Evolutionary conservation across 2,888 invertebrate genomes (phyloP).

Genomic region (Peribatodes rhomboidaria): DNA sequence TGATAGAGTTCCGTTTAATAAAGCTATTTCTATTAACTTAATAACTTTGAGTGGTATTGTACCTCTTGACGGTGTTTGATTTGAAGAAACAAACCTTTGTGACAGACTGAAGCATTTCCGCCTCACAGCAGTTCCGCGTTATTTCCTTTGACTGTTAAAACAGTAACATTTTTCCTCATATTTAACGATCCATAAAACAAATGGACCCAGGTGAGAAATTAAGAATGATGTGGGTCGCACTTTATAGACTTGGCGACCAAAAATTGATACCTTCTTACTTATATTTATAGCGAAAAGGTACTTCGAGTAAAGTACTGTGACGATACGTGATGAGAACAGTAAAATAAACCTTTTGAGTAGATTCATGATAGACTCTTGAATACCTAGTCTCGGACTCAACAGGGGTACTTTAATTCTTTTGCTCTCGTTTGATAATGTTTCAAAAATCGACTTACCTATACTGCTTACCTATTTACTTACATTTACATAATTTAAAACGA

Average conservation of each 20-base stretch:
- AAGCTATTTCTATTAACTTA: too few species aligned
- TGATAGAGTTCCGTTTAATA: too few species aligned
- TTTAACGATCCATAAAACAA: conserved; percentile 29
- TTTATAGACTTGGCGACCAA: conserved; percentile 37
- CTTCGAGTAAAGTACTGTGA: conserved; percentile 4
- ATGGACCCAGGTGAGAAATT: conserved; percentile 50
- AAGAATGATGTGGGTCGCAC: conserved; percentile 56
- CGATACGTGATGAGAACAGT: not conserved
- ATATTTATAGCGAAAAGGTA: conserved; percentile 32
- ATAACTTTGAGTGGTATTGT: too few species aligned
- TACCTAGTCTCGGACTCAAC: not conserved
- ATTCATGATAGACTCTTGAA: not conserved
- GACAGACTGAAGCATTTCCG: conserved; percentile 2
- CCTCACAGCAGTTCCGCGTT: conserved; percentile 1
- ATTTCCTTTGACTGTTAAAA: not conserved
- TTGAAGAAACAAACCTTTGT: not conserved
- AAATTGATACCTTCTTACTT: conserved; percentile 22
- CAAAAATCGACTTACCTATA: too few species aligned
- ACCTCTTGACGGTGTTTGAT: not conserved
- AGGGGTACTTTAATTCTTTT: too few species aligned
- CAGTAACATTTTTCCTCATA: conserved; percentile 16
- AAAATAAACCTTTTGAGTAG: not conserved
- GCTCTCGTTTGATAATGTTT: too few species aligned
- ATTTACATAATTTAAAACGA: too few species aligned
- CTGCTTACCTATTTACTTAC: too few species aligned